Evolutionary conservation across 2,113 vertebrate genomes (phyloP).

Genomic region (Trinectes maculatus): DNA sequence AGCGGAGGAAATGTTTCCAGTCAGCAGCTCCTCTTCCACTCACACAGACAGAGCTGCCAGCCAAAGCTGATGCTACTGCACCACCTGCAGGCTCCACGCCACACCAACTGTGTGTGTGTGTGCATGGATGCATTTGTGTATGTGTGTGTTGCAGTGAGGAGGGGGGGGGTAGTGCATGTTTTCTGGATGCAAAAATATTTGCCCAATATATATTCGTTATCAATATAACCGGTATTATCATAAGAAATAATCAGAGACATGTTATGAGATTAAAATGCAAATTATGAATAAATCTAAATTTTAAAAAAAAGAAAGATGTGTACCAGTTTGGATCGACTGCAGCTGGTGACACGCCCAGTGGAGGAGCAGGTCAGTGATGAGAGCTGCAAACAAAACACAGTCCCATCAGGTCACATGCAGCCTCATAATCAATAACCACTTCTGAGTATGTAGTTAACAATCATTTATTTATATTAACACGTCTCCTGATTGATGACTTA

Average conservation of each 20-base stretch:
- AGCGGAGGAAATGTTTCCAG: constrained; percentile 71
- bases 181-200: too few relatives aligned
- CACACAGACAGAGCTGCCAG: constrained; percentile 46
- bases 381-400: constrained; percentile 1
- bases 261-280: not conserved
- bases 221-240: too few relatives aligned
- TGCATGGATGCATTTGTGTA: too few relatives aligned
- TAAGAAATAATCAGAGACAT: not conserved
- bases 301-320: not conserved
- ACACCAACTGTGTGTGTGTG: constrained; percentile 16
- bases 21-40: constrained; percentile 72
- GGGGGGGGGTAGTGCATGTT: too few relatives aligned
- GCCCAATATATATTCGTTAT: too few relatives aligned
- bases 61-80: constrained; percentile 82
- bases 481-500: too few relatives aligned
- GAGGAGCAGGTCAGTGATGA: constrained; percentile 33
- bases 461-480: too few relatives aligned
- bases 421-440: too few relatives aligned
- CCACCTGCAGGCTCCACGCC: constrained; percentile 81
- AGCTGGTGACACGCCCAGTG: constrained; percentile 55
- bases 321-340: not conserved
- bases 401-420: not conserved
- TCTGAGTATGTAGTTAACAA: too few relatives aligned
- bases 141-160: too few relatives aligned
- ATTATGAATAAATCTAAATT: not conserved